A percentile compares a stretch with the other conserved stretches of the same genome.
Conservation (phyloP, 2,888 invertebrate genomes). For the Heliconius ismenius region DNA sequence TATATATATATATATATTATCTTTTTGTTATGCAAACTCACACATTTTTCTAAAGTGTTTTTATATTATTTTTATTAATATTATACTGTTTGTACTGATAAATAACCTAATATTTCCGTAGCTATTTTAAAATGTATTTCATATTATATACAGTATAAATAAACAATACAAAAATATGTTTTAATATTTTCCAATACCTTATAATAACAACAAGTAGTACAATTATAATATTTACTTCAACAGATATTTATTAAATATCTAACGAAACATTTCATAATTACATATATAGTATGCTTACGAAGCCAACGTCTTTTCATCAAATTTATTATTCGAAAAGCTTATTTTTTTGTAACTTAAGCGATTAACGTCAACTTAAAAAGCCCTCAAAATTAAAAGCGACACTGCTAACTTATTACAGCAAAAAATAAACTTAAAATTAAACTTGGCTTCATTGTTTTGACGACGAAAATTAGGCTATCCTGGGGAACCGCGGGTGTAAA, state of each 20-base stretch:
- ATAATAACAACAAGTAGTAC: too few species aligned
- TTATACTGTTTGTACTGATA: too few species aligned
- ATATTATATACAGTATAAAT: too few species aligned
- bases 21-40: background rate
- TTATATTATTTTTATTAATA: too few species aligned
- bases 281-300: background rate
- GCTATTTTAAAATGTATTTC: too few species aligned
- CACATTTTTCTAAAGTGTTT: too few species aligned
- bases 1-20: too few species aligned
- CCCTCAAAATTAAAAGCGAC: conserved; percentile 50
- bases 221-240: too few species aligned
- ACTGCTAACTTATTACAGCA: conserved; percentile 49
- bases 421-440: conserved; percentile 52
- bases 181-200: too few species aligned
- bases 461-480: conserved; percentile 63
- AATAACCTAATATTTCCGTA: too few species aligned
- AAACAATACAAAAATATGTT: too few species aligned
- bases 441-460: conserved; percentile 46
- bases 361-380: conserved; percentile 30
- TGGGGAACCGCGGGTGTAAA: conserved; percentile 66
- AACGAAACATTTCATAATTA: background rate
- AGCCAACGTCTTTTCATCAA: background rate
- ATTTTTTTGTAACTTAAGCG: conserved; percentile 6
- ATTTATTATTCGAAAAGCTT: conserved; percentile 42
- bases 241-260: background rate